Base-by-base conservation (phyloP, 2,797 vertebrate genomes). In the Myotis pilosus region DNA sequence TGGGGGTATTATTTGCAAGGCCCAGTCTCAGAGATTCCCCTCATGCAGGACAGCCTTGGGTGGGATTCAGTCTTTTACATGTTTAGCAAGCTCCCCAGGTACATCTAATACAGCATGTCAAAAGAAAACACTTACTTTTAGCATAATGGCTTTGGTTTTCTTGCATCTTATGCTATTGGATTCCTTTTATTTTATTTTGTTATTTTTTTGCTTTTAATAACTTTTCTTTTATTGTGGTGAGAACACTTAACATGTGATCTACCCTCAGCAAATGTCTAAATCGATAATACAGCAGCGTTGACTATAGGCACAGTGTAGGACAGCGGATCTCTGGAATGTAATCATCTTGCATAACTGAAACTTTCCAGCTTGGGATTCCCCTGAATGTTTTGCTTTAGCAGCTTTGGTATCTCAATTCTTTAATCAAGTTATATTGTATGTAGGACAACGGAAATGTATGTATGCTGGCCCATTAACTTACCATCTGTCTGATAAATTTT, bases 401-500 rank as follows among this genome's bases (percentile, higher is more conserved):
- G 17, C 44, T 75, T 60, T 75, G 47, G 19, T 80, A 76, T 55
- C 47, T 57, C 25, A 62, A 0, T 49, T 90, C 60, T 71, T 94
- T 91, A 78, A 72, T 72, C 16, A n/a, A n/a, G 25, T 87, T 84
- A 60, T 33, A 79, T 12, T 64, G 8, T 62, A 44, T 33, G 23
- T 62, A 36, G 23, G 11, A 64, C 60, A 89, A 84, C 8, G 13
- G 15, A 85, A 62, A 79, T 75, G 22, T 17, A 6, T 81, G 53
- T 81, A 76, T 81, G 92, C n/a, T 74, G 13, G 15, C 64, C 36
- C 57, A 62, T 75, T 76, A 88, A 23, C 30, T 72, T 74, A 15
- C 2, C 62, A 60, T 76, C 33, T 93, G 28, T 96, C 76, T 96
- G 62, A 89, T 62, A 91, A 23, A 82, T 57, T 95, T 97, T 75